Evolutionary conservation across 2,888 invertebrate genomes (phyloP).

Genomic region (Thumatha senex): DNA sequence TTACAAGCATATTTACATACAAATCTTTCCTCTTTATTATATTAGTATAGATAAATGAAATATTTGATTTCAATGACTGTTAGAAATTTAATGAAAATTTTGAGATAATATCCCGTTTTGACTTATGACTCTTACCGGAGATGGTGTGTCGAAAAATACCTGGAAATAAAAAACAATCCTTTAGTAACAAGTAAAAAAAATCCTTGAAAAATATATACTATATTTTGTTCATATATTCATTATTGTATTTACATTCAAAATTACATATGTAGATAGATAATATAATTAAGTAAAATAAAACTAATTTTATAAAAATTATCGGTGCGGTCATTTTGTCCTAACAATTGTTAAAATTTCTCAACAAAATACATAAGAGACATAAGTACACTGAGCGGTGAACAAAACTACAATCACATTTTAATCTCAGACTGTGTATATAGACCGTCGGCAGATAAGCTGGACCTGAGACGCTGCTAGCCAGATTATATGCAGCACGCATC

Average conservation of each 20-base stretch:
- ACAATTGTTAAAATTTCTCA: too few species aligned
- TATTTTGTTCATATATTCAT: too few species aligned
- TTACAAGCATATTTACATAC: too few species aligned
- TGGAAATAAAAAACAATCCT: slow-evolving; percentile 51
- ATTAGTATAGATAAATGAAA: too few species aligned
- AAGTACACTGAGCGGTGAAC: slow-evolving; percentile 2
- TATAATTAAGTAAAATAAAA: too few species aligned
- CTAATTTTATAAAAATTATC: too few species aligned
- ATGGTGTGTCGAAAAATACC: slow-evolving; percentile 72
- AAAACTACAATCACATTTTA: slow-evolving; percentile 30
- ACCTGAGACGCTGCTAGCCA: slow-evolving; percentile 27
- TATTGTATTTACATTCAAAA: neutral
- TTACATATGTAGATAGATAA: too few species aligned
- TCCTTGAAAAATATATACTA: too few species aligned
- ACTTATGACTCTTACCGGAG: slow-evolving; percentile 58
- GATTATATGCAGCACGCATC: slow-evolving; percentile 39
- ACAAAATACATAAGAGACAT: slow-evolving; percentile 9
- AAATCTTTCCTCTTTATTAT: too few species aligned
- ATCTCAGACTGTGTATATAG: slow-evolving; percentile 24
- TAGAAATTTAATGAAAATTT: slow-evolving; percentile 63
- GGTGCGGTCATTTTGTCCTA: too few species aligned
- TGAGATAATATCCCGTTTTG: slow-evolving; percentile 55
- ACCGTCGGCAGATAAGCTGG: slow-evolving; percentile 32
- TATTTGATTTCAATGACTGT: slow-evolving; percentile 59
- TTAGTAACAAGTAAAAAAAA: too few species aligned